These are phyloP conservation scores for Pandemis heparana DNA, from an alignment of 2,888 invertebrate genomes.

Conservation along the genomic window DNA sequence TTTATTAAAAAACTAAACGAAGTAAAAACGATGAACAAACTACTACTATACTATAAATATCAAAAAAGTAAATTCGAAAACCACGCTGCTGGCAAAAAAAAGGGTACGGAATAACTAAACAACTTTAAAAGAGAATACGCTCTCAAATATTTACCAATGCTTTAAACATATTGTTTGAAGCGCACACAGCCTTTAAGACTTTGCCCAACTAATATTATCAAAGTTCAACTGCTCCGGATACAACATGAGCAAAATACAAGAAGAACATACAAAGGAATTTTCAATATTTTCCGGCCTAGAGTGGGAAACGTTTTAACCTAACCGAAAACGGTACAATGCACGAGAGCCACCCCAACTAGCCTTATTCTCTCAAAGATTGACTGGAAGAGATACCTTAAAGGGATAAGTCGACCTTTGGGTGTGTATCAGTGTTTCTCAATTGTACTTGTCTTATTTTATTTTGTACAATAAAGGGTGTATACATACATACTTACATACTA, in stretches of 20 bases:
- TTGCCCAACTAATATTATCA: slow-evolving; percentile 34
- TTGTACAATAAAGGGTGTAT: too few species aligned
- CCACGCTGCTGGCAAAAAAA: too few species aligned
- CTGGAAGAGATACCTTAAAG: too few species aligned
- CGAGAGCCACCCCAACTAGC: neutral
- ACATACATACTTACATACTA: too few species aligned
- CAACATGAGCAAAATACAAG: slow-evolving; percentile 27
- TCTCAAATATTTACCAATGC: neutral
- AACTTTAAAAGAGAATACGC: neutral
- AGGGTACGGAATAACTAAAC: neutral
- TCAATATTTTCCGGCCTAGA: slow-evolving; percentile 42
- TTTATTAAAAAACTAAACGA: too few species aligned
- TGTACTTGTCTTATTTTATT: too few species aligned
- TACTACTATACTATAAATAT: too few species aligned
- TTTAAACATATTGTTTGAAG: neutral
- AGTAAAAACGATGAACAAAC: too few species aligned
- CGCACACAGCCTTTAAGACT: slow-evolving; percentile 1
- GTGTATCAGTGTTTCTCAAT: too few species aligned
- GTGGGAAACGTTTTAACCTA: slow-evolving; percentile 38
- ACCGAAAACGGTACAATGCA: slow-evolving; percentile 17
- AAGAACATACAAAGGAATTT: slow-evolving; percentile 38
- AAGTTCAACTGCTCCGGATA: slow-evolving; percentile 33
- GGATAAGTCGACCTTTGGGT: too few species aligned
- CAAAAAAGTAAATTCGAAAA: too few species aligned
- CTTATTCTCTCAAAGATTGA: too few species aligned